Evolutionary conservation across 2,113 vertebrate genomes (phyloP), one percentile per base, ranked within the genome.

Genomic region (Lynx canadensis): DNA sequence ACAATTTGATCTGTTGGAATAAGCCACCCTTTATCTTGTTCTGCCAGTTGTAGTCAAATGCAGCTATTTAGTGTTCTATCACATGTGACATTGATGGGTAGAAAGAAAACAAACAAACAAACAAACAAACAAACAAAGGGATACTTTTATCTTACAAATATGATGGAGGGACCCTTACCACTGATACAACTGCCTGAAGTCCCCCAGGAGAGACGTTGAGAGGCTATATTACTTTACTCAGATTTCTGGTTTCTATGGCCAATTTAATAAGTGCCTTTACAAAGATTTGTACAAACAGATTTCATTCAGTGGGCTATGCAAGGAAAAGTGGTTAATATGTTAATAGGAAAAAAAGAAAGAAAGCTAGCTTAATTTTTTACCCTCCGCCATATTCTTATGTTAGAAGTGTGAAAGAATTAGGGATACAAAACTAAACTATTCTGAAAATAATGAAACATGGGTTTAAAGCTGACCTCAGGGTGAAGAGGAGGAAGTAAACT

Each of bases 21-120:
- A 87, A 89, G 45, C 25, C 33, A 60, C 55, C 41, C 50, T 79
- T 78, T 97, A 84, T 82, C 78, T 93, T 88, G 29, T 88, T 89
- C 85, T 81, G 91, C 85, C 76, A 91, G 36, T 91, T 95, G 12
- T 60, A 91, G 93, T 85, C 65, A 91, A 74, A 95, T n/a, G 15
- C 6, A 86, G 84, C 41, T 55, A 45, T 52, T 89, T 68, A 29
- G 29, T 68, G 16, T 63, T 83, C 38, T 48, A 63, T 63, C 63
- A 63, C 69, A 85, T 55, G 18, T 27, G 83, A 63, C 38, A 50
- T 16, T 80, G 38, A 68, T 33, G 94, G 48, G 52, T 21, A 33
- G 27, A 31, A 74, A 74, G 45, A 45, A 60, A 14, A 10, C 19
- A 57, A 57, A 57, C 8, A 45, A 57, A 57, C 7, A 45, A 57